Percentiles rank a stretch among this genome's conserved stretches.
phyloP scores from a whole-genome alignment of 2,888 invertebrate species.

The Isotomurus palustris region DNA sequence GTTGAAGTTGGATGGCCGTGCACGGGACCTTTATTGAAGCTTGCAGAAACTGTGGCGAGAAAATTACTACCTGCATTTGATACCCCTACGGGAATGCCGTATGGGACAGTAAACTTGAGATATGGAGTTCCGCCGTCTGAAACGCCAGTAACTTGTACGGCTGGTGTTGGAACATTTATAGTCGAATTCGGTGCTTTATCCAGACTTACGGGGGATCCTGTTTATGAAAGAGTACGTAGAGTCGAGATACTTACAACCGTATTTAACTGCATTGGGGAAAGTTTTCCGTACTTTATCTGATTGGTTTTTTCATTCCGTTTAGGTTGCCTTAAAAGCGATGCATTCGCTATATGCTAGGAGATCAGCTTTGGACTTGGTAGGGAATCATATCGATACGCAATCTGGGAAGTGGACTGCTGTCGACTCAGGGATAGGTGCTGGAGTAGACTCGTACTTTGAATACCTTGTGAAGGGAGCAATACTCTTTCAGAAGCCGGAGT shows the following conservation, averaged over 20 bases:
- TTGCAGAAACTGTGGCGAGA: slow-evolving; percentile 93
- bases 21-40: slow-evolving; percentile 81
- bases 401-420: slow-evolving; percentile 91
- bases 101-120: slow-evolving; percentile 80
- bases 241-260: background rate
- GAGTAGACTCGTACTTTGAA: slow-evolving; percentile 96
- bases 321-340: slow-evolving; percentile 86
- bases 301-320: slow-evolving; percentile 39
- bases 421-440: slow-evolving; percentile 43
- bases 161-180: slow-evolving; percentile 94
- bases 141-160: slow-evolving; percentile 86
- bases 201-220: slow-evolving; percentile 84
- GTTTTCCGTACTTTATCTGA: background rate
- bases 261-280: background rate
- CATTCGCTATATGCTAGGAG: slow-evolving; percentile 79
- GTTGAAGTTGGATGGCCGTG: slow-evolving; percentile 96
- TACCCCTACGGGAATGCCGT: slow-evolving; percentile 81
- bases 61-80: slow-evolving; percentile 82
- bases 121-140: slow-evolving; percentile 77
- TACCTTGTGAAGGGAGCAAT: slow-evolving; percentile 95
- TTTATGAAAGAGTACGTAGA: slow-evolving; percentile 82
- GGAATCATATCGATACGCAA: slow-evolving; percentile 94
- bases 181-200: slow-evolving; percentile 94
- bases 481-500: slow-evolving; percentile 79
- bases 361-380: slow-evolving; percentile 68